Base-by-base conservation (phyloP, 2,113 vertebrate species). In the Pyrgilauda ruficollis region DNA sequence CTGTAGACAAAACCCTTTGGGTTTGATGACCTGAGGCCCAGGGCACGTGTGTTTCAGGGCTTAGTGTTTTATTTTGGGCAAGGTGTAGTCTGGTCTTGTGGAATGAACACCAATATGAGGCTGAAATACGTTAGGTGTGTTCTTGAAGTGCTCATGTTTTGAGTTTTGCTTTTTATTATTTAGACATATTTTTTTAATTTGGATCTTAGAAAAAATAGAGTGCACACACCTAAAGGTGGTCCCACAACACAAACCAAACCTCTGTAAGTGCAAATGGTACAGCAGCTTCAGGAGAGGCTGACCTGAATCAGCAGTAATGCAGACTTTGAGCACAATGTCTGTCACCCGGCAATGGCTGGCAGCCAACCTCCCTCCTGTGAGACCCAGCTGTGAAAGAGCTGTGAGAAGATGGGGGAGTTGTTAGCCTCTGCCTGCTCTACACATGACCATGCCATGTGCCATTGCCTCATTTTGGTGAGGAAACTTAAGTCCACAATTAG, bases 241-340 rank as follows among this genome's bases (percentile, higher is more conserved):
- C 53, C 15, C 9, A 35, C 35, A 61, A 39, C 7, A 9, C 2
- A 6, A 77, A 39, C 13, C 28, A 62, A 21, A 49, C 14, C 35
- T 67, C 3, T 2, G 1, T 52, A 15, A 63, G n/a, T 31, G n/a
- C 1, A 3, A 5, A 13, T 74, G 58, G 6, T 28, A 21, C 1
- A 4, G 41, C 30, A 27, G 10, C 17, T 52, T 67, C n/a, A 30
- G n/a, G 80, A 47, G 22, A 53, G 46, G 37, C 26, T 43, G 63
- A 35, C 15, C 3, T 1, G 3, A 79, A 35, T 27, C 23, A 64
- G 53, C 35, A 23, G 31, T 23, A 68, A 26, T 1, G 13, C 27
- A 39, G 64, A 23, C 70, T 69, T 66, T 8, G 49, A 63, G 69
- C 72, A 28, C 22, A 26, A 35, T 26, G 11, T 44, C 43, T 2